These are phyloP conservation scores for Cotesia congregata DNA, from an alignment of 2,888 invertebrate species.

Conservation along the genomic window DNA sequence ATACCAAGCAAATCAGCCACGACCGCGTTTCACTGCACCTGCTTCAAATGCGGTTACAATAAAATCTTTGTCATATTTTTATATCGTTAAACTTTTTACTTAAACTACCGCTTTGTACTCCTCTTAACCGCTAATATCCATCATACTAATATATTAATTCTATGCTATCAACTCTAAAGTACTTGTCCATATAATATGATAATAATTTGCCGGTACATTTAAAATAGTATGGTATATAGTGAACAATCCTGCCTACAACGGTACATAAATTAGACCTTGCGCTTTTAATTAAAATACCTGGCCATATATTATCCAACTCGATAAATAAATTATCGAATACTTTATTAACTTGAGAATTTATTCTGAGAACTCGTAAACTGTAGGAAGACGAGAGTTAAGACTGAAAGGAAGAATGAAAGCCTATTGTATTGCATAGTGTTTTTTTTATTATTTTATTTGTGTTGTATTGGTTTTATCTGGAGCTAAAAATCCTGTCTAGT, in stretches of 20 bases:
- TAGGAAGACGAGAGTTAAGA: conserved; percentile 4
- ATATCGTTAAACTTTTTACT: not conserved
- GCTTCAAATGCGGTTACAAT: conserved; percentile 32
- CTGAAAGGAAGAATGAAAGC: not conserved
- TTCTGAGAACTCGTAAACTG: not conserved
- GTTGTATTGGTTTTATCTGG: not conserved
- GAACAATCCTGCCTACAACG: not conserved
- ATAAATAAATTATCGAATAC: not conserved
- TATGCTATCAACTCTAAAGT: not conserved
- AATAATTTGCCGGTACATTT: not conserved
- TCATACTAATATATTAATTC: conserved; percentile 1
- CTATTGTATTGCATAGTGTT: not conserved
- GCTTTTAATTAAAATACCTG: not conserved
- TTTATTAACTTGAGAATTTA: not conserved
- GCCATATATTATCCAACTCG: not conserved
- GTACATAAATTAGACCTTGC: not conserved
- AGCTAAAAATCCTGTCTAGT: not conserved
- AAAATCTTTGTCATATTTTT: conserved; percentile 13
- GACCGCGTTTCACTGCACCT: conserved; percentile 35
- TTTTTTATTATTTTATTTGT: too few species aligned
- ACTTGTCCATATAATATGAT: not conserved
- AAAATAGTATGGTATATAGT: not conserved
- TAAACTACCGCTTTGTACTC: not conserved
- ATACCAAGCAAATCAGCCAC: conserved; percentile 38
- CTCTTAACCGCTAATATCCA: not conserved